Evolutionary conservation across 2,797 vertebrate genomes (phyloP), one percentile per base, ranked within the genome.

Genomic region (Crocodylus rhombifer): DNA sequence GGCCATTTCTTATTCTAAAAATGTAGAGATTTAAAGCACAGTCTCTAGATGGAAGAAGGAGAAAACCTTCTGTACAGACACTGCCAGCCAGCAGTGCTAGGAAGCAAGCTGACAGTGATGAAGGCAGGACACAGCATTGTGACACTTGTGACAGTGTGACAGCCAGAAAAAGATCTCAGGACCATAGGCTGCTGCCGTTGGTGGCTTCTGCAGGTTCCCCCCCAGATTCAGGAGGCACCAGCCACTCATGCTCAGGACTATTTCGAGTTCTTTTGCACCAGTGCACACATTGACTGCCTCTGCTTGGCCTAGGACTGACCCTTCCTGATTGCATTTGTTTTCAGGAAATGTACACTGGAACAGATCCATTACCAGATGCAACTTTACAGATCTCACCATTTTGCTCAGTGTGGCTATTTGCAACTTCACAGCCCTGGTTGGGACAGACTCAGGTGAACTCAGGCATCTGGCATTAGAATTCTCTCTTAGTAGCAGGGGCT

Each of bases 391-490:
- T 33, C 67, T 71, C 12, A 14, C 21, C 17, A 36, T 36, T 42
- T 25, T 36, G 12, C 67, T 36, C 20, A 14, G 12, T 21, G 33
- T 69, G 20, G 20, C 30, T 33, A 71, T 20, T 71, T 36, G 67
- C 33, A 9, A 33, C 1, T 10, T 26, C 4, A 0, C 17, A 60
- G 79, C 57, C 67, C 64, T 10, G 15, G 14, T 0, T 20, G 7
- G 21, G 57, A 17, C 5, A 63, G 26, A 30, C 55, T 28, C 17
- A 2, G 12, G 62, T 8, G 61, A 55, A 64, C 76, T 60, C n/a
- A 1, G 42, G 64, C 60, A 51, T 42, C 23, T 26, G 62, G 11
- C 51, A 1, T 16, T 58, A 20, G 28, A 17, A 51, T 16, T 42
- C 13, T 33, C 21, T 11, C 20, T 14, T 57, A 20, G 67, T 69